Conservation (phyloP, 2,113 vertebrate genomes). For the Axis porcinus region DNA sequence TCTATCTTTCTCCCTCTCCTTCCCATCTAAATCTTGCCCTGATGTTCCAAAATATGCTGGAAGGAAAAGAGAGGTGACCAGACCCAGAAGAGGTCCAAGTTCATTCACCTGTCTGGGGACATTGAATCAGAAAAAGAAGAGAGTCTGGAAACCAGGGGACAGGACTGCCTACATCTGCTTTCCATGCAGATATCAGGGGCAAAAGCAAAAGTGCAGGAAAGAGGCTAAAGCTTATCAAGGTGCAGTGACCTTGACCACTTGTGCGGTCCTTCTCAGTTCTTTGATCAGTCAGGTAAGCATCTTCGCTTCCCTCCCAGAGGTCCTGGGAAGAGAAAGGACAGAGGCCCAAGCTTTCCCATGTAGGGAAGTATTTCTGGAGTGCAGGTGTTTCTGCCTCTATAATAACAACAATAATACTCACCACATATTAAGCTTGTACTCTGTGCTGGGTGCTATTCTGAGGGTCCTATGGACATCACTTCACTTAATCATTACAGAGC, state of each 20-base stretch:
- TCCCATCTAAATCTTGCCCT: neutral
- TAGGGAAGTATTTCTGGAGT: neutral
- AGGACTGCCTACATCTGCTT: neutral
- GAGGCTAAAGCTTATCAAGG: neutral
- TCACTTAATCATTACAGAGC: neutral
- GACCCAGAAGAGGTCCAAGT: neutral
- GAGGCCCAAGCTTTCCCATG: neutral
- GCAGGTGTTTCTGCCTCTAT: neutral
- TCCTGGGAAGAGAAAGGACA: neutral
- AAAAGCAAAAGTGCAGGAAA: neutral
- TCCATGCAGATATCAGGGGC: neutral
- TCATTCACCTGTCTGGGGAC: neutral
- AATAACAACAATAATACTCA: neutral
- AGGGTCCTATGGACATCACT: neutral
- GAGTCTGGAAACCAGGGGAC: neutral
- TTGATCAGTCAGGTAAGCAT: neutral
- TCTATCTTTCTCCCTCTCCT: neutral
- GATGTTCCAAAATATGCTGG: neutral
- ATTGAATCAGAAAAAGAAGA: neutral
- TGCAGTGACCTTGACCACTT: neutral
- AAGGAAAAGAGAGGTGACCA: neutral
- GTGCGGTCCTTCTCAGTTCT: neutral
- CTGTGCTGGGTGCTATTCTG: neutral
- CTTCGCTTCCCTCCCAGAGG: neutral
- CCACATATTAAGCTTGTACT: neutral